These are phyloP conservation scores for Hippasteria phrygiana DNA, from an alignment of 53 echinoderm and acorn worm species.

Conservation along the genomic window DNA sequence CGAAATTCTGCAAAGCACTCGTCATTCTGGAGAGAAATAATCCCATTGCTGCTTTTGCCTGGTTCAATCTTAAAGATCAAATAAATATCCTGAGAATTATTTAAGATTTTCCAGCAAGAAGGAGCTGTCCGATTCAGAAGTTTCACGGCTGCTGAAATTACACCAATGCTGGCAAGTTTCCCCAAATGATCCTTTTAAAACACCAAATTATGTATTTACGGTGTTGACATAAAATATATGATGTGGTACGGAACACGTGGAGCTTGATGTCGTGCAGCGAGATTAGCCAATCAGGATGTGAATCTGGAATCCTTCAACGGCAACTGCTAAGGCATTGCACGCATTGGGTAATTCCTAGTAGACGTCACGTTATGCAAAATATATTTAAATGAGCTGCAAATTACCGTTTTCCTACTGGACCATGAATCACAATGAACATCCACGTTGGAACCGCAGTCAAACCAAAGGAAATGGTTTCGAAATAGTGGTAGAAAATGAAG, in stretches of 20 bases:
- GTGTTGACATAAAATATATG: not conserved
- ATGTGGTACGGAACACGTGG: conserved; percentile 55
- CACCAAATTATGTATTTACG: not conserved
- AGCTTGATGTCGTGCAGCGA: not conserved
- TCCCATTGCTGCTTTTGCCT: conserved; percentile 72
- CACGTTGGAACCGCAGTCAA: conserved; percentile 32
- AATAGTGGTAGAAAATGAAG: no score
- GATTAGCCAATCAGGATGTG: not conserved
- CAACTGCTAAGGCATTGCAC: not conserved
- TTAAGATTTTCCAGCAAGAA: not conserved
- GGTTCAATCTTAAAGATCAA: not conserved
- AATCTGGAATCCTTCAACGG: not conserved
- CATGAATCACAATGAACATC: conserved; percentile 5
- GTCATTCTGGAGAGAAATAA: conserved; percentile 71
- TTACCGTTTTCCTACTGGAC: no score
- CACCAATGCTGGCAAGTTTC: not conserved
- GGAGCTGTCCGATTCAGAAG: not conserved
- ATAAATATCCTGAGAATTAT: not conserved
- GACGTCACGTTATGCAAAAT: not conserved
- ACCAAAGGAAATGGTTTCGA: no score
- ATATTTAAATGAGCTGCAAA: not conserved
- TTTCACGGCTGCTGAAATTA: not conserved
- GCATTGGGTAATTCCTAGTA: not conserved
- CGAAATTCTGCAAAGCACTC: conserved; percentile 65
- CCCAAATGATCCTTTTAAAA: not conserved